phyloP scores from a whole-genome alignment of 1,140 invertebrate species.

The Conus ventricosus region DNA sequence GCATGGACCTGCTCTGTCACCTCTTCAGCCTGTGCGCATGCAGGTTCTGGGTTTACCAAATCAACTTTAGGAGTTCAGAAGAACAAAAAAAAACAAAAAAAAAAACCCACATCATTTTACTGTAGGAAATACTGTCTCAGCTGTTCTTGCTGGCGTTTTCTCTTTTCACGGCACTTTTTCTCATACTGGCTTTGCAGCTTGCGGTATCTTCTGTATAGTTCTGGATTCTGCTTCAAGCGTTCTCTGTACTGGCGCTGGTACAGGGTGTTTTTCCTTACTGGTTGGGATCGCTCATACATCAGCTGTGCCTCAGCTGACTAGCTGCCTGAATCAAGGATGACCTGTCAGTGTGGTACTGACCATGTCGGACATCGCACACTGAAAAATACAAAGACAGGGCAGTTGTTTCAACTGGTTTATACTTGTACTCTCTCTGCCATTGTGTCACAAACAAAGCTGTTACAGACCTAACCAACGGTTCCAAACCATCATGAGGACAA shows the following conservation, averaged over 20 bases:
- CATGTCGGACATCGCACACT: not conserved
- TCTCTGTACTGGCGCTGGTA: not conserved
- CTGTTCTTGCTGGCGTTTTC: not conserved
- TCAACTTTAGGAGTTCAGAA: too few relatives aligned
- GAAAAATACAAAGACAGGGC: not conserved
- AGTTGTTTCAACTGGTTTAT: not conserved
- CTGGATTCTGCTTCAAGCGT: constrained; percentile 1
- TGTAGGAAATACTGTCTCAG: not conserved
- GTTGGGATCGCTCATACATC: not conserved
- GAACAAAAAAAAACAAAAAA: too few relatives aligned
- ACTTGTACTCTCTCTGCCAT: not conserved
- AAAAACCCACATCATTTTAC: not conserved
- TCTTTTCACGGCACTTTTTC: constrained; percentile 3
- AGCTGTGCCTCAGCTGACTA: not conserved
- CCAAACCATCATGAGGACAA: not conserved
- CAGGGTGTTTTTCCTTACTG: not conserved
- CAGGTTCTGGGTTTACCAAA: too few relatives aligned
- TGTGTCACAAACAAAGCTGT: not conserved
- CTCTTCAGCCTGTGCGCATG: too few relatives aligned
- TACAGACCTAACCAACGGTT: not conserved
- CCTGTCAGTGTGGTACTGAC: not conserved
- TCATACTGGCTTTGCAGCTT: constrained; percentile 5
- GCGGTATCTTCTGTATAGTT: not conserved
- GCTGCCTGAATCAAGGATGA: not conserved
- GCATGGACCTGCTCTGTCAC: too few relatives aligned